Evolutionary conservation across 2,113 vertebrate genomes (phyloP).

Genomic region (Ia io): DNA sequence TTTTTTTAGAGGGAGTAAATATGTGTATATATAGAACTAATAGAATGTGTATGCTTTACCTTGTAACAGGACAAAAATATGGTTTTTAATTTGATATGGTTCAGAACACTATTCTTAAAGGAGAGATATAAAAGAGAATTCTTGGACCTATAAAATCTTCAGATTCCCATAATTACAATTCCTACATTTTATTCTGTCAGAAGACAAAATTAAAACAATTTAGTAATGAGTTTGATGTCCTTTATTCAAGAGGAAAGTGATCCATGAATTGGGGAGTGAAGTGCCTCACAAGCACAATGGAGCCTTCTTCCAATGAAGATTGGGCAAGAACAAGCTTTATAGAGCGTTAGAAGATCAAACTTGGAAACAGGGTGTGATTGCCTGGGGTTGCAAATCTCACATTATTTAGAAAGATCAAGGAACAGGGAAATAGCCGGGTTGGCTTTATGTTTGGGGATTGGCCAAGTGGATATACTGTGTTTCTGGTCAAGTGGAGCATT

Average conservation of each 20-base stretch:
- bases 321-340: not conserved
- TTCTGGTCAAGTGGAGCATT: not conserved
- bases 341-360: not conserved
- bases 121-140: conserved; percentile 13
- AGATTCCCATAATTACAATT: not conserved
- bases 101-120: not conserved
- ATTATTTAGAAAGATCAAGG: not conserved
- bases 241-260: not conserved
- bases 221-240: not conserved
- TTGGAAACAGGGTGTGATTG: not conserved
- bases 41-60: not conserved
- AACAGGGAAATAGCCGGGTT: not conserved
- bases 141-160: not conserved
- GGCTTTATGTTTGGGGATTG: not conserved
- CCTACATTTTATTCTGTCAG: not conserved
- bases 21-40: not conserved
- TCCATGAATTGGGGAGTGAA: not conserved
- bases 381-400: not conserved
- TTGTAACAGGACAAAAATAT: not conserved
- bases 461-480: not conserved
- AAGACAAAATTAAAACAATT: not conserved
- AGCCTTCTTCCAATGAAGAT: not conserved
- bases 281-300: not conserved
- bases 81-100: not conserved
- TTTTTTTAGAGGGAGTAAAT: not conserved